Evolutionary conservation across 2,797 vertebrate species (phyloP).

Genomic region (Vireo griseus): DNA sequence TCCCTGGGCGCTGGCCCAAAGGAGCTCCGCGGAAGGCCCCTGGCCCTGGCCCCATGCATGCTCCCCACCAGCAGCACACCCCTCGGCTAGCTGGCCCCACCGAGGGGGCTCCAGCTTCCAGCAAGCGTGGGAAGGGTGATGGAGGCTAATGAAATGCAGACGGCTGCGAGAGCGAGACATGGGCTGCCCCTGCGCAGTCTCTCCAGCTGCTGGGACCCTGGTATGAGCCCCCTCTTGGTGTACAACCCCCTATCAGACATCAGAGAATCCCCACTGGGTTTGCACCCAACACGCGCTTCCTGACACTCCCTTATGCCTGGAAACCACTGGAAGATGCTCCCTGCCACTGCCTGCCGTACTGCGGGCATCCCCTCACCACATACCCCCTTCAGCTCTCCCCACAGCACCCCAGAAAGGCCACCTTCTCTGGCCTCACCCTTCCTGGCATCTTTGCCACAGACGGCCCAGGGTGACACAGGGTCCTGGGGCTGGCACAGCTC

Average conservation of each 20-base stretch:
- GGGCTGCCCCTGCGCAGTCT: not conserved
- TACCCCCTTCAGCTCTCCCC: accelerated
- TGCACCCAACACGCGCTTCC: not conserved
- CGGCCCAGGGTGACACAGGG: not conserved
- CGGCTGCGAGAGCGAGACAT: accelerated
- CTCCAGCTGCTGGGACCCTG: not conserved
- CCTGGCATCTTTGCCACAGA: not conserved
- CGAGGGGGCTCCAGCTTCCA: slow-evolving; percentile 2
- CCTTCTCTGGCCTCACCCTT: not conserved
- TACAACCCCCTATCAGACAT: not conserved
- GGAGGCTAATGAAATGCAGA: slow-evolving; percentile 29
- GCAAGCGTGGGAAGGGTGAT: slow-evolving; percentile 42
- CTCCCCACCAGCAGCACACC: not conserved
- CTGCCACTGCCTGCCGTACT: accelerated
- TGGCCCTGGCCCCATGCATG: not conserved
- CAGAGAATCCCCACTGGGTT: not conserved
- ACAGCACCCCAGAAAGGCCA: not conserved
- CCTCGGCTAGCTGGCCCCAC: not conserved
- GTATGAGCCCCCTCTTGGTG: not conserved
- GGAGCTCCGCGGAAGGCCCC: not conserved
- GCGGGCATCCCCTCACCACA: not conserved
- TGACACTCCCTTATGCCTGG: not conserved
- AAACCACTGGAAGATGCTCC: not conserved
- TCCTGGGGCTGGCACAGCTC: not conserved
- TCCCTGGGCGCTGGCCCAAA: slow-evolving; percentile 32